Conservation (phyloP, 2,888 invertebrate species). For the Sinohyriopsis cumingii region DNA sequence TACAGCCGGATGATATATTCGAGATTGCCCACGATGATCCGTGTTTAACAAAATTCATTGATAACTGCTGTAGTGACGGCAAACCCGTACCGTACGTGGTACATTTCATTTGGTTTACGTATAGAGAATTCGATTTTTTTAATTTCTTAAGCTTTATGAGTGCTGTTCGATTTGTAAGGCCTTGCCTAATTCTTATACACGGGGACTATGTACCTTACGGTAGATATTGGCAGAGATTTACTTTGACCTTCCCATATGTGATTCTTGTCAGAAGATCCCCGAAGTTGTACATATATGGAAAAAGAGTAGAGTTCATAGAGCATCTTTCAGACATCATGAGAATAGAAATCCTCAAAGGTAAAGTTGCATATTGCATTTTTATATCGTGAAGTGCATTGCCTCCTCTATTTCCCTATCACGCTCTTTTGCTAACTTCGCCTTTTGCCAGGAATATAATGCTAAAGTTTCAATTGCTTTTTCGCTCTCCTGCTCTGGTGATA, state of each 20-base stretch:
- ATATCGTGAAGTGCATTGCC: too few species aligned
- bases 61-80: slow-evolving; percentile 19
- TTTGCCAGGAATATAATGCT: too few species aligned
- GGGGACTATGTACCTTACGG: slow-evolving; percentile 22
- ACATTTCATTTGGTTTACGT: slow-evolving; percentile 31
- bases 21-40: slow-evolving; percentile 12
- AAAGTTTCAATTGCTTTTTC: too few species aligned
- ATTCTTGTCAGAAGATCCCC: slow-evolving; percentile 15
- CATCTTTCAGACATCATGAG: slow-evolving; percentile 34
- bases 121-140: slow-evolving; percentile 21
- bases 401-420: too few species aligned
- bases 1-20: slow-evolving; percentile 2
- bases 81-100: slow-evolving; percentile 29
- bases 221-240: slow-evolving; percentile 26
- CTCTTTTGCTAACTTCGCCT: too few species aligned
- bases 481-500: too few species aligned
- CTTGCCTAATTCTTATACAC: slow-evolving; percentile 34
- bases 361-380: too few species aligned
- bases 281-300: slow-evolving; percentile 21
- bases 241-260: slow-evolving; percentile 22
- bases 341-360: slow-evolving; percentile 24
- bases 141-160: slow-evolving; percentile 35
- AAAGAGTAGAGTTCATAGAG: slow-evolving; percentile 17
- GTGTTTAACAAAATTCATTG: slow-evolving; percentile 24
- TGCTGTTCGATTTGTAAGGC: slow-evolving; percentile 19